These are phyloP conservation scores for Lycopodina hypogea DNA, from an alignment of 37 sponge, comb jelly and placozoan species.

Conservation along the genomic window DNA sequence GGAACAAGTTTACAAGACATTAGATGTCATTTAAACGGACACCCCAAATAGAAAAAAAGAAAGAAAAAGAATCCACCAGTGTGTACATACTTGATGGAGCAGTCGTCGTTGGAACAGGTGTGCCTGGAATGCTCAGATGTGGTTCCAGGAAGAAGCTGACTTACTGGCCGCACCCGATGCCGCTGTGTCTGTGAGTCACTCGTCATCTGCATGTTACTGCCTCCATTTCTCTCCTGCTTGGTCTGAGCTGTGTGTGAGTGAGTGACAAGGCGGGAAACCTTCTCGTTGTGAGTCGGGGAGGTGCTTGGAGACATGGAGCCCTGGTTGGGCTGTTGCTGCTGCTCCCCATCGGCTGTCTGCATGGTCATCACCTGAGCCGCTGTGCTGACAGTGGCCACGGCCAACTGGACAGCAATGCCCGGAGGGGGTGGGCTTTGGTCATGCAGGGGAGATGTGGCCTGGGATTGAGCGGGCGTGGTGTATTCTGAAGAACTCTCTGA, in stretches of 20 bases:
- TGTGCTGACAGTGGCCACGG: slow-evolving; percentile 4
- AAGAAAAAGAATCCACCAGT: too few relatives aligned
- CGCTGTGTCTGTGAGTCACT: slow-evolving; percentile 5
- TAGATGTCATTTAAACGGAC: too few relatives aligned
- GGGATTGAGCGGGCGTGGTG: slow-evolving; percentile 46
- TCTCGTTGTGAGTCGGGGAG: slow-evolving; percentile 25
- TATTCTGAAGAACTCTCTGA: slow-evolving; percentile 55
- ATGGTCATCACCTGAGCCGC: slow-evolving; percentile 5
- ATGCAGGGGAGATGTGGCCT: slow-evolving; percentile 37
- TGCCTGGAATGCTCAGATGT: background rate
- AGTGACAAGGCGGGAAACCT: slow-evolving; percentile 30
- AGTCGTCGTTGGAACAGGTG: background rate
- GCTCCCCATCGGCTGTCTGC: background rate
- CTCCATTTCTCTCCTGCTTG: background rate
- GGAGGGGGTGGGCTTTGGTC: slow-evolving; percentile 43
- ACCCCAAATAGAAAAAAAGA: too few relatives aligned
- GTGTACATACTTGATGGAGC: background rate
- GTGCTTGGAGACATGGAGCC: slow-evolving; percentile 17
- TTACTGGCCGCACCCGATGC: slow-evolving; percentile 7
- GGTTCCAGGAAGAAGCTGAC: background rate
- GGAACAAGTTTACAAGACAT: too few relatives aligned
- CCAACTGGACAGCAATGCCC: background rate
- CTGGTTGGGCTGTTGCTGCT: background rate
- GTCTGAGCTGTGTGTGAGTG: slow-evolving; percentile 13
- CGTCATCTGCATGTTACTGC: slow-evolving; percentile 1